Conservation (phyloP, 2,797 vertebrate genomes). For the Triplophysa bombifrons region DNA sequence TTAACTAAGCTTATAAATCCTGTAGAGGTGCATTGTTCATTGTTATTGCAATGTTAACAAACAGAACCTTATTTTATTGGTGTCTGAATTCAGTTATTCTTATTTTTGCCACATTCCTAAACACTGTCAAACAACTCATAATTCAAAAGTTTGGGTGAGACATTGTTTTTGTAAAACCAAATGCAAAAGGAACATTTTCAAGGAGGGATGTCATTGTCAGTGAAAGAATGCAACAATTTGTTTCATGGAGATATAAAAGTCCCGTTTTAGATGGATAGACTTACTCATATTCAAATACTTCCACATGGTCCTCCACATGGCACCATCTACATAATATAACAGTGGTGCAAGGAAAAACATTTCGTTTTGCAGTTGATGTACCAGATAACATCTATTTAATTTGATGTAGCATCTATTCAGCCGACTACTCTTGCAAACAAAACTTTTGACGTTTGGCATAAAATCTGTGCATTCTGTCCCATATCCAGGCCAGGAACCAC, state of each 20-base stretch:
- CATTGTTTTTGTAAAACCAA: constrained; percentile 67
- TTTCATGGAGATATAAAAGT: constrained; percentile 62
- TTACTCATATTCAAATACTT: constrained; percentile 31
- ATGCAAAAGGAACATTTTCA: constrained; percentile 70
- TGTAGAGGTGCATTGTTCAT: too few species aligned
- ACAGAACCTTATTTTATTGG: too few species aligned
- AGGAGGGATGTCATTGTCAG: constrained; percentile 67
- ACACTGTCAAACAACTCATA: constrained; percentile 67
- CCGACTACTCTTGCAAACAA: background rate
- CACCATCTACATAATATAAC: constrained; percentile 15
- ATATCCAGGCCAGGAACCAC: background rate
- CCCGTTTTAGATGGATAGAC: constrained; percentile 52
- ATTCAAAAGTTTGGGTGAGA: constrained; percentile 71
- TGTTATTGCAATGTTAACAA: too few species aligned
- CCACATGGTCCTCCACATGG: constrained; percentile 13
- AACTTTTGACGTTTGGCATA: background rate
- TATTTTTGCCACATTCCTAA: constrained; percentile 58
- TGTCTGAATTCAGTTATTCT: background rate
- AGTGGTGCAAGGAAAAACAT: constrained; percentile 13
- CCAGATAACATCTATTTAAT: background rate
- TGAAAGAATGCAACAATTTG: constrained; percentile 59
- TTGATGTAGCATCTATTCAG: background rate
- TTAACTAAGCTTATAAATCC: too few species aligned
- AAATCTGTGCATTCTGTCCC: background rate
- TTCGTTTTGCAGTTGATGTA: constrained; percentile 18